Base-by-base conservation (phyloP, 2,797 vertebrate genomes). In the Apodemus agrarius region DNA sequence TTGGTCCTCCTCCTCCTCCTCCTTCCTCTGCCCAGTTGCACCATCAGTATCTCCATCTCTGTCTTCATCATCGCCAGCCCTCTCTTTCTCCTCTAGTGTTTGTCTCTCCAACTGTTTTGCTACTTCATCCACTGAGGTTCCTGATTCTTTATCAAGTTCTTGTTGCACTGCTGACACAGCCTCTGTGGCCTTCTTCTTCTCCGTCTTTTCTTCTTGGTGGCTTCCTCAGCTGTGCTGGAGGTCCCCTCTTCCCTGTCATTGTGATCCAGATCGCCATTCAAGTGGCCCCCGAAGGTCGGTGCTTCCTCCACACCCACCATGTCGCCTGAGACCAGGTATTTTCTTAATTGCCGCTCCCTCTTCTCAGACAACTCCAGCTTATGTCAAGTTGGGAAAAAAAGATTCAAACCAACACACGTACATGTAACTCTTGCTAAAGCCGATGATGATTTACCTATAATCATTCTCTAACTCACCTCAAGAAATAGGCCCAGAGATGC, bases 111-210 rank as follows among this genome's bases (percentile, higher is more conserved):
- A 98, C 69, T 99, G 99, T 97, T 99, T 99, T 96, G 98, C 98
- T 98, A 99, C 98, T 21, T 99, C 99, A 74, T 98, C 98, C 80
- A 99, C 98, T 10, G 93, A 93, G 46, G 96, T 40, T 96, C 98
- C 98, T 34, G 97, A 82, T 82, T 99, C 99, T 87, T 98, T 99
- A 90, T 99, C 99, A 34, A 98, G 97, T 97, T 99, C 99, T 91
- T 98, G 92, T 97, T 98, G 99, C 87, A 98, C 99, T 99, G 98
- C 97, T 98, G 84, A 94, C 78, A 97, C 95, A 22, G 98, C 97
- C 4, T 98, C 97, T 98, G 99, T 99, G 98, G 98, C 99, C 98
- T 99, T 99, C 99, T 99, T 99, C 98, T 99, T 99, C 98, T 99
- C 97, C 99, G 99, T 98, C 98, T 99, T 98, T 99, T 99, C 97